Conservation (phyloP, 2,888 invertebrate genomes). For the Conops quadrifasciatus region DNA sequence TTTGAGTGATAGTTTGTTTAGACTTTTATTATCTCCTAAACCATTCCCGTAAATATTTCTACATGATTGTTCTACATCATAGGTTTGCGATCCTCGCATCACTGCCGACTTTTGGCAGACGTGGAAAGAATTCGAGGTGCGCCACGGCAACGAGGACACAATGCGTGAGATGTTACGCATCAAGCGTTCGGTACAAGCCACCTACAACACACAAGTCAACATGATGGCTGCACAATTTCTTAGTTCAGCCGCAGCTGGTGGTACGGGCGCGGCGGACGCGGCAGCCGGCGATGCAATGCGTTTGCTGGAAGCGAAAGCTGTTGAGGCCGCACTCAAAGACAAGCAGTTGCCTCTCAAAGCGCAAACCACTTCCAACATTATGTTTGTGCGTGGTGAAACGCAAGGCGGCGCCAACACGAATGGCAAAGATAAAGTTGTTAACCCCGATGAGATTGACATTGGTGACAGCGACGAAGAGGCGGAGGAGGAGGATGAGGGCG, state of each 20-base stretch:
- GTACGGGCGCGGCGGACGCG: slow-evolving; percentile 77
- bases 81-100: slow-evolving; percentile 91
- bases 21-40: not conserved
- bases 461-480: slow-evolving; percentile 77
- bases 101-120: slow-evolving; percentile 96
- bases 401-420: slow-evolving; percentile 71
- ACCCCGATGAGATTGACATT: slow-evolving; percentile 90
- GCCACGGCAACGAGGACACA: slow-evolving; percentile 99
- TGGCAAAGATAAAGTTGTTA: slow-evolving; percentile 73
- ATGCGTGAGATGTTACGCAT: slow-evolving; percentile 98
- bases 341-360: slow-evolving; percentile 43
- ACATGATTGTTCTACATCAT: not conserved
- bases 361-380: slow-evolving; percentile 70
- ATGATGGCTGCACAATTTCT: slow-evolving; percentile 99
- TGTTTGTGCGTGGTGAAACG: slow-evolving; percentile 89
- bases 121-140: slow-evolving; percentile 99
- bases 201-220: slow-evolving; percentile 97
- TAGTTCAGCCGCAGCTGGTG: slow-evolving; percentile 75
- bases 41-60: not conserved
- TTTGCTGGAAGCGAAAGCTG: slow-evolving; percentile 84
- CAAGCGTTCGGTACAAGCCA: slow-evolving; percentile 96
- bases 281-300: slow-evolving; percentile 88
- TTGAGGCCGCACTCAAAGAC: slow-evolving; percentile 65
- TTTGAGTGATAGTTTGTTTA: no score
- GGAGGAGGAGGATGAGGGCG: slow-evolving; percentile 68